Evolutionary conservation across 2,888 invertebrate species (phyloP).

Genomic region (Taenaris catops): DNA sequence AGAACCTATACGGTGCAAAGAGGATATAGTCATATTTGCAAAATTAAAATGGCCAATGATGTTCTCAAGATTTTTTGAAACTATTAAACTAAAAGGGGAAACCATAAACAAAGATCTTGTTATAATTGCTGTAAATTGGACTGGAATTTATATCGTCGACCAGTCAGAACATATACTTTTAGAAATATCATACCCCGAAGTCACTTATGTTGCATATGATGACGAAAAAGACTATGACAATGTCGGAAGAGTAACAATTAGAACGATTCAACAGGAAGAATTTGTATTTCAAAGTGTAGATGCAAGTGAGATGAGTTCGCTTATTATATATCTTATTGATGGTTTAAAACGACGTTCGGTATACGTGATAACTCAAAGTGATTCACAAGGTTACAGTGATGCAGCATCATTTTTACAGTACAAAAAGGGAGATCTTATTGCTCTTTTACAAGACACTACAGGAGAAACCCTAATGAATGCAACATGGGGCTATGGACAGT

Average conservation of each 20-base stretch:
- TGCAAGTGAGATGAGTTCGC: constrained; percentile 90
- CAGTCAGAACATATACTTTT: constrained; percentile 94
- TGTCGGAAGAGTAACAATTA: constrained; percentile 85
- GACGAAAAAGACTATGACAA: constrained; percentile 66
- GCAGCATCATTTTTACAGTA: constrained; percentile 79
- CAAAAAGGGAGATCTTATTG: constrained; percentile 90
- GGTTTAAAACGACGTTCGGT: constrained; percentile 92
- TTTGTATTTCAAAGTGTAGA: constrained; percentile 94
- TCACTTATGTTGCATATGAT: constrained; percentile 85
- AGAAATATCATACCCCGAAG: constrained; percentile 92
- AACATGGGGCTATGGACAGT: constrained; percentile 86
- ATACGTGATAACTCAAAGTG: constrained; percentile 88
- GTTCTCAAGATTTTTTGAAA: constrained; percentile 97
- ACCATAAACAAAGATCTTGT: constrained; percentile 84
- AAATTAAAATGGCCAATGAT: constrained; percentile 96
- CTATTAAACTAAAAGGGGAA: constrained; percentile 86
- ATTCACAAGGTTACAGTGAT: constrained; percentile 77
- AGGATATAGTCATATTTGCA: constrained; percentile 94
- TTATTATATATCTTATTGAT: constrained; percentile 91
- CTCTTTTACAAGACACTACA: constrained; percentile 85
- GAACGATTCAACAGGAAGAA: constrained; percentile 93
- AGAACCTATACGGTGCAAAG: constrained; percentile 86
- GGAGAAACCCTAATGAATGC: constrained; percentile 87
- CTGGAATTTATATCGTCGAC: constrained; percentile 95
- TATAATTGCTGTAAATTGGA: constrained; percentile 96